Evolutionary conservation across 2,888 invertebrate species (phyloP).

Genomic region (Tachina fera): DNA sequence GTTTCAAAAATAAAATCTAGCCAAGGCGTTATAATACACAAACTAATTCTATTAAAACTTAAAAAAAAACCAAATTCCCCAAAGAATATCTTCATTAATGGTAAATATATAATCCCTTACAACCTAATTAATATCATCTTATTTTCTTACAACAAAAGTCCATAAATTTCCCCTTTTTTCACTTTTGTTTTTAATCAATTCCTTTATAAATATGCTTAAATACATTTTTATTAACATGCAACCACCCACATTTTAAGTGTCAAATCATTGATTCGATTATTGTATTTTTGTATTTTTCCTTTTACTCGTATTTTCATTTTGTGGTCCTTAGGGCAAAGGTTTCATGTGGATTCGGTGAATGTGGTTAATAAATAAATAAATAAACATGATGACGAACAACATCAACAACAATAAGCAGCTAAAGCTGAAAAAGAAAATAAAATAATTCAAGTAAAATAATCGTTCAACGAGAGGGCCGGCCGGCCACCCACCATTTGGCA

Average conservation of each 20-base stretch:
- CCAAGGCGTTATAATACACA: too few relatives aligned
- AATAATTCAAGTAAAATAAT: slow-evolving; percentile 42
- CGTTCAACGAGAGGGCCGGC: slow-evolving; percentile 53
- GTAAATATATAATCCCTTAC: not conserved
- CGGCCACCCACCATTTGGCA: slow-evolving; percentile 59
- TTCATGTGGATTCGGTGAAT: slow-evolving; percentile 62
- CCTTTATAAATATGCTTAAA: not conserved
- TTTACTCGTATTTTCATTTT: slow-evolving; percentile 26
- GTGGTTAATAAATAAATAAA: slow-evolving; percentile 65
- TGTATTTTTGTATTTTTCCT: slow-evolving; percentile 25
- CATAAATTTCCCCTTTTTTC: not conserved
- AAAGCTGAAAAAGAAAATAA: slow-evolving; percentile 1
- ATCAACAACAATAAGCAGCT: slow-evolving; percentile 12
- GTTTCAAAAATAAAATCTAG: too few relatives aligned
- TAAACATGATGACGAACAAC: slow-evolving; percentile 35
- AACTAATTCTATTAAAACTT: not conserved
- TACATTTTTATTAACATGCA: slow-evolving; percentile 8
- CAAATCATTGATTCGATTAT: slow-evolving; percentile 60
- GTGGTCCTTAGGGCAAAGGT: slow-evolving; percentile 59
- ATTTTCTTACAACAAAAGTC: not conserved
- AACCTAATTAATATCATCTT: slow-evolving; percentile 9
- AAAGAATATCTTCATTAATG: not conserved
- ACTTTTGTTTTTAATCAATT: not conserved
- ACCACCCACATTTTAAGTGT: slow-evolving; percentile 53
- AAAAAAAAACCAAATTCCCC: not conserved